Base-by-base conservation (phyloP, 1,140 invertebrate genomes). In the Trichomalopsis sarcophagae region DNA sequence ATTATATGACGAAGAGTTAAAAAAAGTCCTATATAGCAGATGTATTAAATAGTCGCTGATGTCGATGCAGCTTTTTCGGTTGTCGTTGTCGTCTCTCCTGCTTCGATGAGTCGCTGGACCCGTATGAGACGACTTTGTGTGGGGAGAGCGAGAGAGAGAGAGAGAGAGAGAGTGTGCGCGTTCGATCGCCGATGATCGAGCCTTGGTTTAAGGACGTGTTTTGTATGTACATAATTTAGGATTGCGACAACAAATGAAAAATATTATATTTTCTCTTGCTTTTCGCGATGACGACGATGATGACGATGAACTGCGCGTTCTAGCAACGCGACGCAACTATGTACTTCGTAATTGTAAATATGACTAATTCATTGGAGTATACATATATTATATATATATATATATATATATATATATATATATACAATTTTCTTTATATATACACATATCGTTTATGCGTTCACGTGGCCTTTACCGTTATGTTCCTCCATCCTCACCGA, bases 291-390 rank as follows among this genome's bases (percentile, higher is more conserved):
- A 33, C 9, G 23, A 27, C 88, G 78, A 88, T 78, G 85, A 33
- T 9, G 23, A 27, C 14, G 68, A 33, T 33, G 68, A 71, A 71
- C 86, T 74, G 73, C 85, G 84, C 84, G 86, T 87, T 80, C 73
- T 27, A 86, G 86, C 27, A 68, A 85, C 77, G 82, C 87, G 88
- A 21, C 17, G 30, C 13, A 82, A n/a, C 40, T 86, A 88, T 86
- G 85, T 88, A 87, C 87, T 87, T 88, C 80, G 83, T 89, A 90
- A 84, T 87, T 90, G 89, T 90, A 91, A 87, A 90, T 90, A 89
- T 82, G 68, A 87, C 62, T 77, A 81, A 84, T 86, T 86, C 74
- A 77, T 80, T 87, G 66, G 69, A 85, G 36, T 87, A 82, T 82
- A 82, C 10, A 66, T 47, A 82, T 66, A 66, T 83, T 83, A 76